These are phyloP conservation scores for Sebastes matsubarae DNA, from an alignment of 2,797 vertebrate species.

Conservation along the genomic window DNA sequence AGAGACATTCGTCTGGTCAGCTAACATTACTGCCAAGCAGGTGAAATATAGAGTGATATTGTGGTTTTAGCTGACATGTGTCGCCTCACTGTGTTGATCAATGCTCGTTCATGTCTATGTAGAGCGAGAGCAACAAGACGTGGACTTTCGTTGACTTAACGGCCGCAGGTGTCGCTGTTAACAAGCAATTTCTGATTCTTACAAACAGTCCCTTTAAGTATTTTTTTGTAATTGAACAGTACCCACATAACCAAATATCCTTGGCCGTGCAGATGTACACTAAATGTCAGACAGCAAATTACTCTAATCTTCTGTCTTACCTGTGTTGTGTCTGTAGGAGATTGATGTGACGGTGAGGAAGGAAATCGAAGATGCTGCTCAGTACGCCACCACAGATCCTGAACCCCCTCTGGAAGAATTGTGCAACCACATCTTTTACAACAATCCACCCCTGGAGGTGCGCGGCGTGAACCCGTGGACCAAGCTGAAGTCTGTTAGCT, in stretches of 20 bases:
- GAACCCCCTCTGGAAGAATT: conserved; percentile 91
- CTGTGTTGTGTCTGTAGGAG: conserved; percentile 79
- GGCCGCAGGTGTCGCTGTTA: no score
- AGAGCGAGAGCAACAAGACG: no score
- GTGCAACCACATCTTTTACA: conserved; percentile 87
- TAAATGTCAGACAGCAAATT: not conserved
- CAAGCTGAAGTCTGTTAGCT: conserved; percentile 90
- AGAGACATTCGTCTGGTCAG: no score
- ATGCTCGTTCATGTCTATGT: no score
- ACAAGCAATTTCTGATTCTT: no score
- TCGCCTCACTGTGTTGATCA: no score
- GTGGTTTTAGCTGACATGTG: no score
- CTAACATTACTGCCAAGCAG: no score
- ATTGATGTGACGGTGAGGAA: conserved; percentile 91
- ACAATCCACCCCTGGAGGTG: conserved; percentile 85
- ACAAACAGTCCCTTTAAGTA: not conserved
- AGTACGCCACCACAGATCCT: conserved; percentile 91
- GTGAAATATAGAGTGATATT: no score
- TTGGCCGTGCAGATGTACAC: not conserved
- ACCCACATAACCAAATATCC: not conserved
- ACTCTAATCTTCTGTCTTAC: not conserved
- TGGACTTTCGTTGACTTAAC: no score
- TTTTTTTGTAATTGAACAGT: not conserved
- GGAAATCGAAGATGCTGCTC: conserved; percentile 92
- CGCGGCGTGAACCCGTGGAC: conserved; percentile 91